A percentile compares a stretch with the other conserved stretches of the same genome.
Evolutionary conservation across 1,140 invertebrate species (phyloP).

Genomic region (Lanistes nyassanus): DNA sequence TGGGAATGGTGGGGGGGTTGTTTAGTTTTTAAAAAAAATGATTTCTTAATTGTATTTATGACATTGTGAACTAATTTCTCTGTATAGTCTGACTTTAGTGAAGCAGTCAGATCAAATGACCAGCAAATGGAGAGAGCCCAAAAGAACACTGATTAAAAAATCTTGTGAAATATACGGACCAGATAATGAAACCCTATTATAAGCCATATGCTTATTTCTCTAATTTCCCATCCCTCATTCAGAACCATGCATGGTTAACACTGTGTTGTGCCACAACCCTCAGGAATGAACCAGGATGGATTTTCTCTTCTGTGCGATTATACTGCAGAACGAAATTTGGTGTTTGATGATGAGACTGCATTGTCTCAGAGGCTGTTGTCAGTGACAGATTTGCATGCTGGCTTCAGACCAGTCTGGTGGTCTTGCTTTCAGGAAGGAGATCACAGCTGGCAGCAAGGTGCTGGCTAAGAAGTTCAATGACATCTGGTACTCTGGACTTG

Average conservation of each 20-base stretch:
- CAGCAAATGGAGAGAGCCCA: too few species aligned
- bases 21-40: background rate
- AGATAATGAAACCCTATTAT: too few species aligned
- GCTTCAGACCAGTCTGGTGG: background rate
- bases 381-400: background rate
- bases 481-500: conserved; percentile 55
- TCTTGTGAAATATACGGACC: too few species aligned
- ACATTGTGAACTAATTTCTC: background rate
- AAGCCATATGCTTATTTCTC: too few species aligned
- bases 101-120: too few species aligned
- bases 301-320: background rate
- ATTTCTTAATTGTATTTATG: background rate
- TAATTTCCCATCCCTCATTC: too few species aligned
- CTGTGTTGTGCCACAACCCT: background rate
- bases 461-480: conserved; percentile 53
- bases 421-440: conserved; percentile 26
- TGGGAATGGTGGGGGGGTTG: too few species aligned
- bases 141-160: too few species aligned
- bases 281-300: background rate
- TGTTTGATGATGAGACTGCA: background rate
- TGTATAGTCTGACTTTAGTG: too few species aligned
- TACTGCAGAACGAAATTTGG: background rate
- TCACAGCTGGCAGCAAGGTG: conserved; percentile 40
- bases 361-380: background rate
- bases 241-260: background rate